Conservation (phyloP, 2,888 invertebrate species). For the Pandemis corylana region DNA sequence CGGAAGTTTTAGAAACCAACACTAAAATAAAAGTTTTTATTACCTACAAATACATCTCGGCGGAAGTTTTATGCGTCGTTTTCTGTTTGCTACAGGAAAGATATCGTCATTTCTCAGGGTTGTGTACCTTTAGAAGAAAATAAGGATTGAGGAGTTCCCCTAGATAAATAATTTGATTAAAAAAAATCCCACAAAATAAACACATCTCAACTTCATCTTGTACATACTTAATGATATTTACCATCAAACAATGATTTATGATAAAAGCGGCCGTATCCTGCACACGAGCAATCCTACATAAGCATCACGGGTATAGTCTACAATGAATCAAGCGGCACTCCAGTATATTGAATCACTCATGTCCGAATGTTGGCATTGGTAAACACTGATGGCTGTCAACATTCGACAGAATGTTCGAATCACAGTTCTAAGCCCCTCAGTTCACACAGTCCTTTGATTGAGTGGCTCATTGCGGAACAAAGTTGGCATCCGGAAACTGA, state of each 20-base stretch:
- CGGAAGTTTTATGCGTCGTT: constrained; percentile 8
- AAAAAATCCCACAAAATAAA: too few relatives aligned
- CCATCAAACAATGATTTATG: too few relatives aligned
- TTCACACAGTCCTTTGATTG: neutral
- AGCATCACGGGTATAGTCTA: neutral
- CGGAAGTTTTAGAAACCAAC: neutral
- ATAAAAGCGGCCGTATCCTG: too few relatives aligned
- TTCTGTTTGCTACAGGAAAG: constrained; percentile 1
- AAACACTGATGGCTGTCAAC: neutral
- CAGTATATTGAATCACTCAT: constrained; percentile 18
- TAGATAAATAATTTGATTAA: neutral
- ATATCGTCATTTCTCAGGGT: neutral
- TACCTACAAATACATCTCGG: neutral
- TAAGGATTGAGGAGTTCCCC: neutral
- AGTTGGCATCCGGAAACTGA: neutral
- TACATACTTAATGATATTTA: too few relatives aligned
- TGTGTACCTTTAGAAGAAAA: neutral
- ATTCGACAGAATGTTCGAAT: neutral
- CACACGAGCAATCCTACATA: too few relatives aligned
- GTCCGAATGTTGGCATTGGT: constrained; percentile 8
- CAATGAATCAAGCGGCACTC: constrained; percentile 24
- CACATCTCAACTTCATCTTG: too few relatives aligned
- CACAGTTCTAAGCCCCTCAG: neutral
- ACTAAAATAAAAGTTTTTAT: constrained; percentile 18
- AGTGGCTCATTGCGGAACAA: neutral